phyloP scores from a whole-genome alignment of 2,888 invertebrate species.

The Clusia tigrina region DNA sequence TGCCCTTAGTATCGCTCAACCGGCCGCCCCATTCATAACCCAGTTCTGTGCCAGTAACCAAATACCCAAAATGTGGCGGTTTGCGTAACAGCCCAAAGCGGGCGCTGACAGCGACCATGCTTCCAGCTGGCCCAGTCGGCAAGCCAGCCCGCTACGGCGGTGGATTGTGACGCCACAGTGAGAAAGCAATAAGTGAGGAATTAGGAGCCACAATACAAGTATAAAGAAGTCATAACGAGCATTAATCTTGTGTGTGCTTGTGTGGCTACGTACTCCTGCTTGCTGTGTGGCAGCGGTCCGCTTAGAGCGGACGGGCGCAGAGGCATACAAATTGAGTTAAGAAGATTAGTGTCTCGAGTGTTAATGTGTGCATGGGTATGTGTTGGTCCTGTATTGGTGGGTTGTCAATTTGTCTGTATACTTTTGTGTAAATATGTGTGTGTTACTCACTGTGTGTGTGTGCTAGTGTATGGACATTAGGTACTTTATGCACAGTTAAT shows the following conservation, averaged over 20 bases:
- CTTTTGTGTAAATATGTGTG: constrained; percentile 50
- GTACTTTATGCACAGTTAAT: constrained; percentile 53
- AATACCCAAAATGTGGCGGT: too few species aligned
- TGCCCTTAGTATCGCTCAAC: not conserved
- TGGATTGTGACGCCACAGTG: not conserved
- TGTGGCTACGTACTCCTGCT: not conserved
- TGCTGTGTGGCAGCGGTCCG: not conserved
- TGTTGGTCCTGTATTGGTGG: not conserved
- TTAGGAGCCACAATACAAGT: constrained; percentile 6
- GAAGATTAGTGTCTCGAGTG: constrained; percentile 1
- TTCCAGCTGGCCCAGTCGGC: not conserved
- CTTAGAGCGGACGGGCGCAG: not conserved
- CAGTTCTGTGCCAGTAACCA: too few species aligned
- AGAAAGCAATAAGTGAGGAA: not conserved
- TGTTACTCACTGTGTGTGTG: constrained; percentile 36
- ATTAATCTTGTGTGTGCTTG: not conserved
- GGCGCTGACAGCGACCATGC: not conserved
- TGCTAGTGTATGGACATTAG: constrained; percentile 42
- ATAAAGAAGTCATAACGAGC: constrained; percentile 12
- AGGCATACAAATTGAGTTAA: not conserved
- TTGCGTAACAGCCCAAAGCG: not conserved
- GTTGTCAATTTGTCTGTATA: constrained; percentile 40
- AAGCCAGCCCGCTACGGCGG: not conserved
- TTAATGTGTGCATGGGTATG: not conserved
- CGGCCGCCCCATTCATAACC: not conserved